Conservation (phyloP, 2,113 vertebrate genomes). For the Gavialis gangeticus region DNA sequence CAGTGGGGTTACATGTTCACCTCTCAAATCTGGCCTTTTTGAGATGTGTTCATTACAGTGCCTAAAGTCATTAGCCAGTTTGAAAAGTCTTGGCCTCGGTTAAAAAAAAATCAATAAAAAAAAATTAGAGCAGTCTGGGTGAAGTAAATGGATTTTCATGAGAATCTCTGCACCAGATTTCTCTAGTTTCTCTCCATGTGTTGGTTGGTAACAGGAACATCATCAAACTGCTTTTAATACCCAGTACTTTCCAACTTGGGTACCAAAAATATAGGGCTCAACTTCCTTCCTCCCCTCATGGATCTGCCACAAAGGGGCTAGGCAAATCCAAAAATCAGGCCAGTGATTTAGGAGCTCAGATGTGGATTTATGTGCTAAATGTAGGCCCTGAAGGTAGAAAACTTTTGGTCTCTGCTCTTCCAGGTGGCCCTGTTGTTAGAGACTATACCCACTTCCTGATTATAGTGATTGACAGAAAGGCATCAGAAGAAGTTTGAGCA, state of each 20-base stretch:
- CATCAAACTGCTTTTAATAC: not conserved
- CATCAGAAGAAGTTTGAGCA: no score
- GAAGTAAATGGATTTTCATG: no score
- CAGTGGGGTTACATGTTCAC: not conserved
- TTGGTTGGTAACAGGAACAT: not conserved
- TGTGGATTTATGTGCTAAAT: not conserved
- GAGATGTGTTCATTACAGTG: not conserved
- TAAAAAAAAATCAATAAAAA: no score
- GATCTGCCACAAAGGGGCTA: not conserved
- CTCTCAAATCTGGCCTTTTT: not conserved
- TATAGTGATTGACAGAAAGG: not conserved
- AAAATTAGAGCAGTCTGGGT: not conserved
- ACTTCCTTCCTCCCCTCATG: not conserved
- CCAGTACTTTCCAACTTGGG: not conserved
- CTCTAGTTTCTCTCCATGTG: not conserved
- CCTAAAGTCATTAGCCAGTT: not conserved
- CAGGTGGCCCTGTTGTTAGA: not conserved
- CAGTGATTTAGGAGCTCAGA: not conserved
- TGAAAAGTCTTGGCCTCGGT: not conserved
- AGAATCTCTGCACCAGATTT: no score
- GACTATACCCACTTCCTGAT: not conserved
- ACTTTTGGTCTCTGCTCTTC: not conserved
- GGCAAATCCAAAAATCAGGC: not conserved
- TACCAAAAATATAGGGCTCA: not conserved
- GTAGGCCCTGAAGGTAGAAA: not conserved